Evolutionary conservation across 2,888 invertebrate species (phyloP).

Genomic region (Colostygia pectinataria): DNA sequence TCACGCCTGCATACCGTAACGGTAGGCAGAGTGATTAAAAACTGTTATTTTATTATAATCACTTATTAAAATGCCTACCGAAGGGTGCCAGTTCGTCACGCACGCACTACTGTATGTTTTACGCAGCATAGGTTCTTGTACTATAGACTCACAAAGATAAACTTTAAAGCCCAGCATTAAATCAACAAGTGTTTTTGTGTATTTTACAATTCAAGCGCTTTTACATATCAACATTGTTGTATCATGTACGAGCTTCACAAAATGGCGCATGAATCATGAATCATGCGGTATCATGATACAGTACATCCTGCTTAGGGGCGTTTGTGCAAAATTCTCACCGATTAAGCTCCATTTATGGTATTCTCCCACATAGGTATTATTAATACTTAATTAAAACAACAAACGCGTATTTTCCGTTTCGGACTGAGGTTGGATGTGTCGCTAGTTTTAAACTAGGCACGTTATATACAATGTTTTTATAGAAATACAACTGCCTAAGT

Average conservation of each 20-base stretch:
- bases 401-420: not conserved
- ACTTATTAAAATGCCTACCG: too few relatives aligned
- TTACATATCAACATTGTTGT: constrained; percentile 4
- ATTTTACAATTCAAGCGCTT: constrained; percentile 4
- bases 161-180: too few relatives aligned
- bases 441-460: constrained; percentile 8
- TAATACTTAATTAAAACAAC: not conserved
- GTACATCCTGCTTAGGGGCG: not conserved
- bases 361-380: not conserved
- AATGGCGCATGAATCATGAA: constrained; percentile 5
- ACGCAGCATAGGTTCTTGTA: too few relatives aligned
- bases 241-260: not conserved
- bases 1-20: too few relatives aligned
- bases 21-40: too few relatives aligned
- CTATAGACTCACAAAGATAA: too few relatives aligned
- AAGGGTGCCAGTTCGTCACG: too few relatives aligned
- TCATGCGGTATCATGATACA: too few relatives aligned
- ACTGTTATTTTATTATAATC: too few relatives aligned
- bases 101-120: too few relatives aligned
- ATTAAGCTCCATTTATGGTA: constrained; percentile 13
- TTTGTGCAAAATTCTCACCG: not conserved
- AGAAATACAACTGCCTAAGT: too few relatives aligned
- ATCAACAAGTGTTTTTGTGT: not conserved
- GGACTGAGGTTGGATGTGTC: not conserved
- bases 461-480: not conserved